A percentile compares a stretch with the other conserved stretches of the same genome.
Conservation (phyloP, 2,888 invertebrate genomes). For the Lamproptera curius region DNA sequence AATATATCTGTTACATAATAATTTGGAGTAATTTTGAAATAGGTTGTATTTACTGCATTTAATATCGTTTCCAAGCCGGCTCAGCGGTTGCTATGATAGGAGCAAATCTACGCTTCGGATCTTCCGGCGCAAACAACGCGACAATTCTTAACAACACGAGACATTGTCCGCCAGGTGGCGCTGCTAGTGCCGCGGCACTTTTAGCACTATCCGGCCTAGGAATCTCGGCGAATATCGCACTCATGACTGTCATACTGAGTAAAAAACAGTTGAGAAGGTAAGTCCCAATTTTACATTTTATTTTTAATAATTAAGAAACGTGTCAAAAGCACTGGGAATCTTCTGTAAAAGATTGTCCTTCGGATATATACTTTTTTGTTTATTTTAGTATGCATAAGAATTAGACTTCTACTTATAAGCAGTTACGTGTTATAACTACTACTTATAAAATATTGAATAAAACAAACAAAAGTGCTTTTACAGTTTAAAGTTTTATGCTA, state of each 20-base stretch:
- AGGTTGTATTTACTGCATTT: not conserved
- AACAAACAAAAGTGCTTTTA: no score
- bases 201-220: conserved; percentile 87
- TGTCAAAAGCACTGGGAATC: no score
- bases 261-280: conserved; percentile 89
- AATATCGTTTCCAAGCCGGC: conserved; percentile 60
- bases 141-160: conserved; percentile 84
- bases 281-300: conserved; percentile 25
- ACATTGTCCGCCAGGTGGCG: conserved; percentile 89
- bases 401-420: no score
- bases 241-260: conserved; percentile 89
- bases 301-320: not conserved
- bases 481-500: no score
- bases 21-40: no score
- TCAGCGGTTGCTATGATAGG: conserved; percentile 89
- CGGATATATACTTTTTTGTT: no score
- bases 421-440: no score
- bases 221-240: conserved; percentile 88
- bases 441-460: no score
- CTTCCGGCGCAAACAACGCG: conserved; percentile 81
- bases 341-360: no score
- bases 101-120: conserved; percentile 85
- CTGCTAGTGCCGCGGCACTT: conserved; percentile 87
- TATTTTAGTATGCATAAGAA: no score
- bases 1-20: conserved; percentile 34